These are phyloP conservation scores for Drosophila seguyi DNA, from an alignment of 1,140 invertebrate genomes.

Conservation along the genomic window DNA sequence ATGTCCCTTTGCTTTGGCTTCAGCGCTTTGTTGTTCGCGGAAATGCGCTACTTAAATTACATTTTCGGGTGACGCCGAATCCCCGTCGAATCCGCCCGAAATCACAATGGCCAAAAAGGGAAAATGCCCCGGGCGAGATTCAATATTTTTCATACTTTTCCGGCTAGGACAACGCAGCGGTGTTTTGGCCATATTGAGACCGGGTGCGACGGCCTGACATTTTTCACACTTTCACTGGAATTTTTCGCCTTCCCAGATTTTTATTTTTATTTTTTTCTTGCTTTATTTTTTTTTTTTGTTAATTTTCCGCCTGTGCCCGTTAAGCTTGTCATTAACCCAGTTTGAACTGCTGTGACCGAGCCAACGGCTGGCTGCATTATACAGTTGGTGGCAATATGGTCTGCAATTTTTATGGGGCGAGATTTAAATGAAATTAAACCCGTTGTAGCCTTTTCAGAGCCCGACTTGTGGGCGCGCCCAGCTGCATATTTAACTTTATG, in stretches of 20 bases:
- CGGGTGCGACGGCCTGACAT: constrained; percentile 24
- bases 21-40: constrained; percentile 23
- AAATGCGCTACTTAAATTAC: constrained; percentile 67
- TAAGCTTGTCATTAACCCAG: constrained; percentile 83
- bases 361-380: constrained; percentile 20
- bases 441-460: constrained; percentile 42
- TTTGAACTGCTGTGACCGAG: constrained; percentile 61
- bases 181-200: constrained; percentile 8
- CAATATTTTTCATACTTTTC: constrained; percentile 62
- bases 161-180: not conserved
- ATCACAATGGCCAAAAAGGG: constrained; percentile 56
- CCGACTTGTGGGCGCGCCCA: constrained; percentile 60
- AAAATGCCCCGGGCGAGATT: constrained; percentile 28
- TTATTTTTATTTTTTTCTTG: not conserved
- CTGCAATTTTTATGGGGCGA: constrained; percentile 59
- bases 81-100: constrained; percentile 13
- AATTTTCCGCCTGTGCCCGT: constrained; percentile 75
- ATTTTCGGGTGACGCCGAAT: constrained; percentile 52
- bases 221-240: constrained; percentile 34
- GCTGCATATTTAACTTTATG: constrained; percentile 70
- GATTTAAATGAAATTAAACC: constrained; percentile 75
- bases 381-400: constrained; percentile 21
- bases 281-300: constrained; percentile 54
- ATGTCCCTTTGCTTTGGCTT: constrained; percentile 67
- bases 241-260: constrained; percentile 16